Base-by-base conservation (phyloP, 2,797 vertebrate genomes). In the Platalea minor region DNA sequence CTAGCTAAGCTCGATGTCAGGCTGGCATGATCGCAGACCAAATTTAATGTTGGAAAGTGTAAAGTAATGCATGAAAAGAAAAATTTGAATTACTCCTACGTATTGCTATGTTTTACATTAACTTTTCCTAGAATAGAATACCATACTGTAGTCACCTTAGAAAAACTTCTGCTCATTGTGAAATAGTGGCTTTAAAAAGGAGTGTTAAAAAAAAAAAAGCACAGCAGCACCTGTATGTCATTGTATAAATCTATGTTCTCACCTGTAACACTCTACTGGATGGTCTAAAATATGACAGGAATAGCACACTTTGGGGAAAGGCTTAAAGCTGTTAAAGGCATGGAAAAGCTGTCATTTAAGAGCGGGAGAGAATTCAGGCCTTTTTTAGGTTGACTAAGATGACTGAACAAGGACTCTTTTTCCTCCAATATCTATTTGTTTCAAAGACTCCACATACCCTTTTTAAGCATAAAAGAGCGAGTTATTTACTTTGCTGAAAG, bases 101-200 rank as follows among this genome's bases (percentile, higher is more conserved):
- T 79, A 91, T 92, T 80, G 80, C 91, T 95, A 43, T 86, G 77
- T 95, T 96, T 91, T 96, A 91, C 73, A 87, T 89, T 85, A 93
- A 39, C 69, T 95, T 91, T 92, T 92, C 92, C 64, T 64, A 61
- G 72, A 92, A 89, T 93, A 88, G 89, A 92, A 67, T 87, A 77
- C 56, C 72, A 78, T 92, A 63, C 83, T 76, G 80, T 81, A 96
- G 80, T 88, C 41, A 95, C 83, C 90, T 95, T 70, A 89, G 88
- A 69, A 91, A 95, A 91, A 86, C 63, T 93, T 83, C 37, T 83
- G 39, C 68, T 94, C 25, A 35, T 92, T 95, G 93, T 93, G 76
- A 81, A 87, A 73, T 56, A 76, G 35, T n/a, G 14, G 17, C 63
- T 91, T 94, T 63, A 48, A 64, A 88, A 87, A 7, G 4, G 14